Base-by-base conservation (phyloP, 2,888 invertebrate species). In the Andrena bucephala region DNA sequence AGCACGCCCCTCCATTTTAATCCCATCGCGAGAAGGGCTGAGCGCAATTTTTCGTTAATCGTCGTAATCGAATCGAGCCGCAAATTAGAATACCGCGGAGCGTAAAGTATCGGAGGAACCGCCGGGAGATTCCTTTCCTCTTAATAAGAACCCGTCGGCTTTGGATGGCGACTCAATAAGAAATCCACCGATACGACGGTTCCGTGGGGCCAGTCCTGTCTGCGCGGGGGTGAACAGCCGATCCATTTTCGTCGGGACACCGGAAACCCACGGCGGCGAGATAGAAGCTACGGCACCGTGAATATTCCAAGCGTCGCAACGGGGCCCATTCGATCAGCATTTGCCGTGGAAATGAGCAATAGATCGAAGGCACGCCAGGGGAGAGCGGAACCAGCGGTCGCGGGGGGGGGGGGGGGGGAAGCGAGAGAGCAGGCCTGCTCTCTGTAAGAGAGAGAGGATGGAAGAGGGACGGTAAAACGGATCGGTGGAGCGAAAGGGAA, bases 321-420 rank as follows among this genome's bases (percentile, higher is more conserved):
- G 63, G 57, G 75, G 75, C 79, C 72, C 78, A 78, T 88, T 91
- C 89, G 87, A 91, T 92, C 89, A 88, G 86, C 85, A 87, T 90
- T 91, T 83, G 82, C 85, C 84, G 75, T 42, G 84, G 82, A 91
- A 92, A 92, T 89, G 92, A 91, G 91, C 92, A 90, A 90, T 89
- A 87, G 92, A 92, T 91, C 89, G 90, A 83, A 71, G 78, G 81
- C 70, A 70, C 77, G 66, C 59, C 68, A 57, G 67, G 50, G 63
- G 74, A 72, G 72, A 77, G 75, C 69, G 65, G 76, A 48, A 67
- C 7, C 33, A 63, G 69, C n/a, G 63, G 36, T 68, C 29, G 42
- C n/a, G 54, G n/a, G 33, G 67, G 24, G 20, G 20, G 20, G 20
- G 20, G 20, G 20, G 20, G n/a, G n/a, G n/a, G n/a, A n/a, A 50